Conservation (phyloP, 2,113 vertebrate genomes). For the Mustelus asterias region DNA sequence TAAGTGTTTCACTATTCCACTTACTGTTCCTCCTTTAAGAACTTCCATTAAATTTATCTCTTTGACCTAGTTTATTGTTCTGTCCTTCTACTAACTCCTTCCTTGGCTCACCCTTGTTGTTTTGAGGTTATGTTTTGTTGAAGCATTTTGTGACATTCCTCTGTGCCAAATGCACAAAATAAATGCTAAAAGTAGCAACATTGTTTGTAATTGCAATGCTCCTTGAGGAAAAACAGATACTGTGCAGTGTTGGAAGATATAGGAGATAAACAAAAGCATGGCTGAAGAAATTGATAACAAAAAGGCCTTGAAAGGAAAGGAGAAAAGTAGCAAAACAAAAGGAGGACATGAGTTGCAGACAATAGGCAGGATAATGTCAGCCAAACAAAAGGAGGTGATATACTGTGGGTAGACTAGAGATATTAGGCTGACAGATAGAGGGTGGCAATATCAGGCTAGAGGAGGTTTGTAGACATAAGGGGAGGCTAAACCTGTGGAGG, state of each 20-base stretch:
- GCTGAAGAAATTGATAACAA: background rate
- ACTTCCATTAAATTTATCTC: background rate
- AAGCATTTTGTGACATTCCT: background rate
- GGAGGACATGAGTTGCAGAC: too few relatives aligned
- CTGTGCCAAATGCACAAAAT: background rate
- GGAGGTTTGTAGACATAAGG: too few relatives aligned
- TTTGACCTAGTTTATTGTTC: background rate
- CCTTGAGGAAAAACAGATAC: background rate
- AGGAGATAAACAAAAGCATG: background rate
- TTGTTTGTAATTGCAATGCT: background rate
- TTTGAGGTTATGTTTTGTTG: too few relatives aligned
- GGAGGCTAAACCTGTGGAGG: too few relatives aligned
- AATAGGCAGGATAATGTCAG: too few relatives aligned
- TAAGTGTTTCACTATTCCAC: background rate
- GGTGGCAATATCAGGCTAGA: too few relatives aligned
- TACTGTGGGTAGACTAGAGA: too few relatives aligned
- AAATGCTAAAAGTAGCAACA: background rate
- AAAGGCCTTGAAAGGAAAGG: background rate
- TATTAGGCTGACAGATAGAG: too few relatives aligned
- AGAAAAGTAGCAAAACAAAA: too few relatives aligned
- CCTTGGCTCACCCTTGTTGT: too few relatives aligned
- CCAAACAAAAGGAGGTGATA: too few relatives aligned
- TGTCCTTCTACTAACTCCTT: background rate
- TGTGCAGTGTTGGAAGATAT: background rate
- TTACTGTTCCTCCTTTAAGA: background rate